Percentiles rank a stretch among this genome's conserved stretches.
phyloP scores from a whole-genome alignment of 2,113 vertebrate genomes.

The Poicephalus gulielmi region DNA sequence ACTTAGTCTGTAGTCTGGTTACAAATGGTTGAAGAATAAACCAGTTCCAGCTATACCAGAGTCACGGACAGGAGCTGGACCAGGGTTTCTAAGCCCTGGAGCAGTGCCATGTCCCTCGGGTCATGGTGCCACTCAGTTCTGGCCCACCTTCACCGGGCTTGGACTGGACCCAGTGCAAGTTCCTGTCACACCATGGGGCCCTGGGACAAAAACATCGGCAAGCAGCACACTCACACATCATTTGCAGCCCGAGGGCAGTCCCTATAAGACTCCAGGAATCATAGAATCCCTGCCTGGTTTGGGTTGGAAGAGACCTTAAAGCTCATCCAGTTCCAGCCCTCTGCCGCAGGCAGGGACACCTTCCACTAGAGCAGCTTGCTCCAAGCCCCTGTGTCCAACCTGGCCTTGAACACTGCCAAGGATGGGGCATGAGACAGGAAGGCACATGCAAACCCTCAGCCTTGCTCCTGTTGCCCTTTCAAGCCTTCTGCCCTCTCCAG shows the following conservation, averaged over 20 bases:
- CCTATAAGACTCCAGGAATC: not conserved
- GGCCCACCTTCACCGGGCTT: not conserved
- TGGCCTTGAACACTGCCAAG: not conserved
- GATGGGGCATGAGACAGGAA: not conserved
- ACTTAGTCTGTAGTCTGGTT: not conserved
- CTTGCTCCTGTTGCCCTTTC: fast-evolving
- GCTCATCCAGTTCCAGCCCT: not conserved
- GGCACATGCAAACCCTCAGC: not conserved
- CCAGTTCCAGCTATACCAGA: not conserved
- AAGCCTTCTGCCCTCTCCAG: not conserved
- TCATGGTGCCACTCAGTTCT: fast-evolving
- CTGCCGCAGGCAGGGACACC: not conserved
- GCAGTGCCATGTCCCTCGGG: fast-evolving
- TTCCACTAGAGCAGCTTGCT: not conserved
- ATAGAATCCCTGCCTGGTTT: not conserved
- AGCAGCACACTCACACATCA: not conserved
- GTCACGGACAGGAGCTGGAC: not conserved
- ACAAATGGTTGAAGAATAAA: not conserved
- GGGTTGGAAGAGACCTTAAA: not conserved
- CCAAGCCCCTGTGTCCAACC: not conserved
- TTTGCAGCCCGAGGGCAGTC: not conserved
- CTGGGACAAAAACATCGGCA: not conserved
- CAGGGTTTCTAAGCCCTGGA: not conserved
- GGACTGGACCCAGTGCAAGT: not conserved
- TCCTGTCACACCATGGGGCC: not conserved